These are phyloP conservation scores for Ostrea edulis DNA, from an alignment of 1,140 invertebrate genomes.

Conservation along the genomic window DNA sequence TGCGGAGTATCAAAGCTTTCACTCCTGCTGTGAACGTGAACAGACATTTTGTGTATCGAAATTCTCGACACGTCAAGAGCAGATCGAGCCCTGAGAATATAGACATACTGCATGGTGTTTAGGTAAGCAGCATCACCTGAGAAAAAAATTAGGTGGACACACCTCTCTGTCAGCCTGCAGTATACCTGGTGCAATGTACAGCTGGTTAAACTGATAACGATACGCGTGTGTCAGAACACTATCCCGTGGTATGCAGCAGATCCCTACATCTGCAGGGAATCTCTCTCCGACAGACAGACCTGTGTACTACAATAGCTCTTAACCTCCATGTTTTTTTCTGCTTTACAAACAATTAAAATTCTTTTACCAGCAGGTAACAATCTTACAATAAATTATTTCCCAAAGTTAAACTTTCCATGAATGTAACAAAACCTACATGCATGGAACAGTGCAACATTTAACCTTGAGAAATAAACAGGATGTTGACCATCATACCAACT, in stretches of 20 bases:
- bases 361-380: not conserved
- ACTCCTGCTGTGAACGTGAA: not conserved
- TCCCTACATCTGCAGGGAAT: conserved; percentile 17
- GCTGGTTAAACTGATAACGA: not conserved
- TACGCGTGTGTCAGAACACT: not conserved
- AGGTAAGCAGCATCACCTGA: conserved; percentile 6
- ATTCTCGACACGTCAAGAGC: not conserved
- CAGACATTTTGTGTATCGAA: not conserved
- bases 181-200: not conserved
- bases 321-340: not conserved
- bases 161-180: not conserved
- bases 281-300: not conserved
- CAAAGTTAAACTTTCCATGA: not conserved
- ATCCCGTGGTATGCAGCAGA: not conserved
- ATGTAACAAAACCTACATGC: not conserved
- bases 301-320: not conserved
- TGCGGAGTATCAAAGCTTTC: not conserved
- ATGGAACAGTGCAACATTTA: not conserved
- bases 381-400: not conserved
- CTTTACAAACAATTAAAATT: not conserved
- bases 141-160: not conserved
- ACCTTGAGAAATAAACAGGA: not conserved
- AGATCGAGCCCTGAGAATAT: not conserved
- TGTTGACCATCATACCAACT: not conserved
- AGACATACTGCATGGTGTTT: not conserved